A percentile compares a stretch with the other conserved stretches of the same genome.
Conservation (phyloP, 2,113 vertebrate species). For the Oenanthe melanoleuca region DNA sequence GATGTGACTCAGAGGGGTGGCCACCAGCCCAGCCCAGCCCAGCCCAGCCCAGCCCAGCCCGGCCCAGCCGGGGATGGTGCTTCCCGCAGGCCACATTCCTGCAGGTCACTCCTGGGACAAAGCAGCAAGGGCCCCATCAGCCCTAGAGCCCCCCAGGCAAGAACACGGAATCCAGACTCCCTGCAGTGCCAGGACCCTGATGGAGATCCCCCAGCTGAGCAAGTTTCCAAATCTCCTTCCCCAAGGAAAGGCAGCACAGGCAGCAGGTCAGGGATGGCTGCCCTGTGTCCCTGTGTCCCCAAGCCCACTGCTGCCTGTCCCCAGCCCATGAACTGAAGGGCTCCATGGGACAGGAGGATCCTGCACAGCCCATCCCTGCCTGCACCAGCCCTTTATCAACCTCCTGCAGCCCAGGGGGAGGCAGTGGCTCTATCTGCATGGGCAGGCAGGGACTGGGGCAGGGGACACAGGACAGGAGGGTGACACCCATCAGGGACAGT, state of each 20-base stretch:
- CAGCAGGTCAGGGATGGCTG: not conserved
- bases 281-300: not conserved
- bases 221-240: not conserved
- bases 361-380: not conserved
- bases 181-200: not conserved
- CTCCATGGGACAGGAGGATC: not conserved
- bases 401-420: not conserved
- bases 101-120: not conserved
- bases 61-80: not conserved
- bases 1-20: not conserved
- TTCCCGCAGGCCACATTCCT: not conserved
- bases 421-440: not conserved
- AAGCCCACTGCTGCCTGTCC: not conserved
- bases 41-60: not conserved
- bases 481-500: not conserved
- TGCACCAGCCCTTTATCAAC: not conserved
- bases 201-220: not conserved
- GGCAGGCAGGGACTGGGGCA: accelerated
- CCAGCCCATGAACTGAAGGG: accelerated
- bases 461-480: not conserved
- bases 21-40: not conserved
- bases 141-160: not conserved
- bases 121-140: not conserved
- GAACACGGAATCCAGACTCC: not conserved
- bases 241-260: accelerated